Base-by-base conservation (phyloP, 1,140 invertebrate genomes). In the Diorhabda elongata region DNA sequence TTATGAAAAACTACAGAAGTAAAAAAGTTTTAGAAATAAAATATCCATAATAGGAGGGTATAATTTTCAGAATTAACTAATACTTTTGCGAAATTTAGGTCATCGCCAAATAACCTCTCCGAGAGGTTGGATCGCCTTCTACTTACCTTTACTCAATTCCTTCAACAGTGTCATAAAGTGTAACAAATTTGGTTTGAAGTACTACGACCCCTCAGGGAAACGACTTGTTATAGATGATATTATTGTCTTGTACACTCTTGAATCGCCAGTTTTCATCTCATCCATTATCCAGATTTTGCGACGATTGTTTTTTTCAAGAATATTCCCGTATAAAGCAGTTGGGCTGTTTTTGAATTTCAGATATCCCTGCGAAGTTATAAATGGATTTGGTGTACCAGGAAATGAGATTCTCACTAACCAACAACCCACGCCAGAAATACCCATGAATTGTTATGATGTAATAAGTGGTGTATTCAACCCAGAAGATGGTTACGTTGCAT, bases 391-490 rank as follows among this genome's bases (percentile, higher is more conserved):
- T 44, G 82, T 82, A 11, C 78, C 80, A 26, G 75, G 78, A 3
- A 69, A 76, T 44, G 76, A 81, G 9, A 69, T 76, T 26, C 67
- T 79, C 42, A 82, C 77, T 0, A 78, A 81, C 9, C 62, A 71
- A 4, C 52, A 59, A 6, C 75, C 77, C 0, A 65, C 77, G 3
- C 73, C 73, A 63, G 44, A 72, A 44, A 78, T 84, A 57, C 81
- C 82, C 7, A 6, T 70, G 7, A 75, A 74, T 4, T 82, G 79
- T 63, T 84, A 84, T 69, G 83, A 84, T 70, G 72, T 77, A 0
- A 81, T 78, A 8, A 73, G 78, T 63, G 83, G 82, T 4, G 77
- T 82, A 45, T 84, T 80, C 65, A 69, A 83, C 70, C 81, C 82
- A 6, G 63, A 67, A 68, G 82, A 71, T n/a, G 68, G 44, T 52